These are phyloP conservation scores for Fragariocoptes setiger DNA, from an alignment of 1,140 invertebrate genomes.

Conservation along the genomic window DNA sequence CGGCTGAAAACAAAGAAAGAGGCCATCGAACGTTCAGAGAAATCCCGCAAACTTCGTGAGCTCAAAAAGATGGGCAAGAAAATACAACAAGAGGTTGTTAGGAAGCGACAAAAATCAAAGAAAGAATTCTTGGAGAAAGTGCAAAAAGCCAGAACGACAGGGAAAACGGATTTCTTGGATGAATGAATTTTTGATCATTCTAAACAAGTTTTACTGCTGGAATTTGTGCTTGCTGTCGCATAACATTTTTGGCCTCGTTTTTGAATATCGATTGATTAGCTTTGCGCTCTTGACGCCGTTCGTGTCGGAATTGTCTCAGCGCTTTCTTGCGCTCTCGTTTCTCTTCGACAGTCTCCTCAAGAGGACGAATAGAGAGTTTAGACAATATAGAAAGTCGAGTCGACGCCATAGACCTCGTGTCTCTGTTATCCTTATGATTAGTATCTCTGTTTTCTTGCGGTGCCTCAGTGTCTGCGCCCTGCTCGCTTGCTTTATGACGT, in stretches of 20 bases:
- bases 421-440: constrained; percentile 16
- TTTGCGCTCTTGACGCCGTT: constrained; percentile 13
- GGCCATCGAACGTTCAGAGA: constrained; percentile 47
- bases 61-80: constrained; percentile 73
- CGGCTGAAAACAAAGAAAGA: constrained; percentile 51
- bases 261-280: background rate
- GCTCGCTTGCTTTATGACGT: background rate
- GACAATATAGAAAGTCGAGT: constrained; percentile 3
- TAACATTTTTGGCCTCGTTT: background rate
- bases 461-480: constrained; percentile 26
- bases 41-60: constrained; percentile 50
- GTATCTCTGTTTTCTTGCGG: constrained; percentile 26
- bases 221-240: background rate
- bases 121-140: constrained; percentile 15
- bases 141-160: too few species aligned
- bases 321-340: constrained; percentile 40
- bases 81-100: constrained; percentile 39
- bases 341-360: constrained; percentile 49
- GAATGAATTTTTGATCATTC: too few species aligned
- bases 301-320: constrained; percentile 43
- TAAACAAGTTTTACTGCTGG: too few species aligned
- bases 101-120: constrained; percentile 29
- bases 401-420: constrained; percentile 15
- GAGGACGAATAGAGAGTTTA: constrained; percentile 29
- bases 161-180: too few species aligned